Percentiles rank a stretch among this genome's conserved stretches.
Evolutionary conservation across 2,113 vertebrate genomes (phyloP).

Genomic region (Pelecanus crispus): DNA sequence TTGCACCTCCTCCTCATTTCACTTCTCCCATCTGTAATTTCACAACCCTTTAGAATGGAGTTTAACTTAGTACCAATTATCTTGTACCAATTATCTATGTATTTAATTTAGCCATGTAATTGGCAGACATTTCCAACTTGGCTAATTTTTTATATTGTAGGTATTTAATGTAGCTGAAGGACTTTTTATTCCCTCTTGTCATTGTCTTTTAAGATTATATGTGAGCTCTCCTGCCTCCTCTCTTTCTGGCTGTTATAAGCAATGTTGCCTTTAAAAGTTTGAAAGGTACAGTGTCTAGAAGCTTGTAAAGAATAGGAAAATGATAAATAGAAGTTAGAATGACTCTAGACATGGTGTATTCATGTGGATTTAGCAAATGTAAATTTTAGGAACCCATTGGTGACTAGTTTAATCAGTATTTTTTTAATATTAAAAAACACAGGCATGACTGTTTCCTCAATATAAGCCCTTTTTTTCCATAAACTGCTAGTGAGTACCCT

Average conservation of each 20-base stretch:
- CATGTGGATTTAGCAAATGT: background rate
- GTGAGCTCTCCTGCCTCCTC: background rate
- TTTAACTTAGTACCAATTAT: constrained; percentile 9
- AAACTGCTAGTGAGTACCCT: background rate
- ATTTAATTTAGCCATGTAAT: constrained; percentile 11
- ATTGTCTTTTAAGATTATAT: background rate
- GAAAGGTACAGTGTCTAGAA: background rate
- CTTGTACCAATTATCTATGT: constrained; percentile 1
- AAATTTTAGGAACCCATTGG: background rate
- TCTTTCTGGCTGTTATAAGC: background rate
- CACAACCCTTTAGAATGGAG: background rate
- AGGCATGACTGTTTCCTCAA: background rate
- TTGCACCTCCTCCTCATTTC: background rate
- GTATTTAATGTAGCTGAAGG: background rate
- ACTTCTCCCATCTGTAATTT: background rate
- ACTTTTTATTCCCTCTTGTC: background rate
- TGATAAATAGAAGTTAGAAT: background rate
- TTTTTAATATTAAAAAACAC: background rate
- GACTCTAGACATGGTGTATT: background rate
- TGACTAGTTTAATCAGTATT: background rate
- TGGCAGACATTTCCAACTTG: background rate
- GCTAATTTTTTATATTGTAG: background rate
- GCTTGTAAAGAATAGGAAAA: background rate
- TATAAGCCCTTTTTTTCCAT: background rate
- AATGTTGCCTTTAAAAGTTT: background rate